A percentile compares a stretch with the other conserved stretches of the same genome.
phyloP scores from a whole-genome alignment of 2,113 vertebrate species.

The Neofelis nebulosa region DNA sequence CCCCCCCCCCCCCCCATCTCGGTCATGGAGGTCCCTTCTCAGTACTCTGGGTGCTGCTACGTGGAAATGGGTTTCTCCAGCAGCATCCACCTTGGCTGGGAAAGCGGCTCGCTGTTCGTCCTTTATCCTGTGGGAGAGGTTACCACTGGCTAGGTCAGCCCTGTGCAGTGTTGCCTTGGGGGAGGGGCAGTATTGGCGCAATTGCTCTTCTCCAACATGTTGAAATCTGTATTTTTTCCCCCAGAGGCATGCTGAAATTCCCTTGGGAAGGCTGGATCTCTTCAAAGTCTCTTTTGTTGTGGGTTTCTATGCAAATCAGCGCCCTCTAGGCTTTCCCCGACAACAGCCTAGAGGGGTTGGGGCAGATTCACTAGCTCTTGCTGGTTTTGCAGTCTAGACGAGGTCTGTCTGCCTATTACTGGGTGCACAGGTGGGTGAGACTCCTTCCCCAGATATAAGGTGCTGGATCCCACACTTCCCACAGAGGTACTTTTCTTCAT shows the following conservation, averaged over 20 bases:
- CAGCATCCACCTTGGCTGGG: neutral
- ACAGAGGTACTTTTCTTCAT: neutral
- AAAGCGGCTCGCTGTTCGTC: neutral
- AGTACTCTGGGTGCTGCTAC: neutral
- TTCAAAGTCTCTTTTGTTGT: neutral
- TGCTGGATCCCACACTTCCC: neutral
- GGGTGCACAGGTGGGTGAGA: neutral
- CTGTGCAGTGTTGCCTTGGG: neutral
- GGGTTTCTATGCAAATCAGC: neutral
- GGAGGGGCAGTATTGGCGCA: neutral
- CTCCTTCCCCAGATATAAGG: neutral
- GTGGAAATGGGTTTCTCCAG: neutral
- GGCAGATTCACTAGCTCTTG: neutral
- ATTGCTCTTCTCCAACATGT: neutral
- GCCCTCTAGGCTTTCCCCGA: neutral
- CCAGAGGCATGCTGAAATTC: neutral
- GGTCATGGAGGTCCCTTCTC: neutral
- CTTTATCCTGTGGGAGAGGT: neutral
- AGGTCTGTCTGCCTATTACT: neutral
- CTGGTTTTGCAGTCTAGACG: neutral
- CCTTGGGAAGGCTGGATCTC: neutral
- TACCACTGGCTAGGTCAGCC: neutral
- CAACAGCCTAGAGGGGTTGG: neutral
- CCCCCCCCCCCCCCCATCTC: rapidly evolving
- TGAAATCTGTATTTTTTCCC: neutral